Conservation (phyloP, 2,797 vertebrate genomes). For the Oreochromis grahami region DNA sequence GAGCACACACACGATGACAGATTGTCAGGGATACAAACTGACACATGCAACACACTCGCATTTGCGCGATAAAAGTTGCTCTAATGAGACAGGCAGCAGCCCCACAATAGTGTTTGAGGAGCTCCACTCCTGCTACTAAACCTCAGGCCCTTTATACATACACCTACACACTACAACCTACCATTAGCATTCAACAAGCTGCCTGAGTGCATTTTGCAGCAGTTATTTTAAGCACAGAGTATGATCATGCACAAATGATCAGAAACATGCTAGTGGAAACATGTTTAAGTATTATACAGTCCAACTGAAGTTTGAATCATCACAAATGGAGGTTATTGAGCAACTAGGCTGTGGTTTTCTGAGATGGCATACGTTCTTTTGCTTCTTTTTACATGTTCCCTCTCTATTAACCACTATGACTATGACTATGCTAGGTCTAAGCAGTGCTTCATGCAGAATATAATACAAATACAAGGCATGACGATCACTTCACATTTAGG, state of each 20-base stretch:
- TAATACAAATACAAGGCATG: background rate
- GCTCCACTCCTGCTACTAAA: conserved; percentile 4
- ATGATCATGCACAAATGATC: background rate
- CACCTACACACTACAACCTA: background rate
- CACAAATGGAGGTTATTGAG: background rate
- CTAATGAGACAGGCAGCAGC: conserved; percentile 1
- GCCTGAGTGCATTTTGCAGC: background rate
- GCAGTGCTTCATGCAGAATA: background rate
- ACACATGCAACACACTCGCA: background rate
- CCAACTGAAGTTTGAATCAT: background rate
- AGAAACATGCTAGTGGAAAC: background rate
- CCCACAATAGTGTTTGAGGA: background rate
- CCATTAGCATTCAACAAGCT: background rate
- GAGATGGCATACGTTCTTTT: background rate
- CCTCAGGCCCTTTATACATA: background rate
- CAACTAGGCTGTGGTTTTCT: background rate
- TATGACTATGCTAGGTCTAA: background rate
- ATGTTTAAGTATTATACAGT: background rate
- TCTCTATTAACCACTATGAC: background rate
- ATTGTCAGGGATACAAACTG: background rate
- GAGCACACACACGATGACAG: background rate
- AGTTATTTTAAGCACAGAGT: background rate
- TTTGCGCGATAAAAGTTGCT: background rate
- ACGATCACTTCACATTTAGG: background rate
- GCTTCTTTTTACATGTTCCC: background rate